A percentile compares a stretch with the other conserved stretches of the same genome.
phyloP scores from a whole-genome alignment of 2,113 vertebrate genomes.

The Loxodonta africana region DNA sequence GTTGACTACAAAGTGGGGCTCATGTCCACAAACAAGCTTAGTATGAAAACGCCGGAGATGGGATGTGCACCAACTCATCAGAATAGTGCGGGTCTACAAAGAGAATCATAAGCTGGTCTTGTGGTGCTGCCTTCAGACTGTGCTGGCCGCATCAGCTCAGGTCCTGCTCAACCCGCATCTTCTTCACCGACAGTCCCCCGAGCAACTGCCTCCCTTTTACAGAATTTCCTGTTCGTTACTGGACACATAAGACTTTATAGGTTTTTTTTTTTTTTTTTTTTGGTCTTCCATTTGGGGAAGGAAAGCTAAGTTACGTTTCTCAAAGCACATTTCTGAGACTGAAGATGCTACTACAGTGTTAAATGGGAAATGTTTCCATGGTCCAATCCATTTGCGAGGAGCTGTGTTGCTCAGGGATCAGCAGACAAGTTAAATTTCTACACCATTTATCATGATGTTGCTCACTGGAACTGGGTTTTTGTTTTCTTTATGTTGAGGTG shows the following conservation, averaged over 20 bases:
- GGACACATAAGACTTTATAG: neutral
- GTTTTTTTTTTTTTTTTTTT: neutral
- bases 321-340: neutral
- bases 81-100: too few relatives aligned
- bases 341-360: neutral
- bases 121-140: accelerated
- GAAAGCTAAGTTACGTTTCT: neutral
- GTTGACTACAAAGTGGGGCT: too few relatives aligned
- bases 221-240: neutral
- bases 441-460: too few relatives aligned
- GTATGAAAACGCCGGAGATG: neutral
- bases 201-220: neutral
- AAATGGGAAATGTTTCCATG: neutral
- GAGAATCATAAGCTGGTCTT: accelerated
- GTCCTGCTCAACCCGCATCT: too few relatives aligned
- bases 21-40: neutral
- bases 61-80: too few relatives aligned
- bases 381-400: too few relatives aligned
- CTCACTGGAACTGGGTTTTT: too few relatives aligned
- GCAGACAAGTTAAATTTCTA: too few relatives aligned
- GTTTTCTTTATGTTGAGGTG: too few relatives aligned
- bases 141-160: accelerated
- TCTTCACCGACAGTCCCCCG: too few relatives aligned
- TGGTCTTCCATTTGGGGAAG: neutral
- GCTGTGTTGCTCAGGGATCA: neutral